Percentiles rank a stretch among this genome's conserved stretches.
phyloP scores from a whole-genome alignment of 2,113 vertebrate species.

The Syngnathus floridae region DNA sequence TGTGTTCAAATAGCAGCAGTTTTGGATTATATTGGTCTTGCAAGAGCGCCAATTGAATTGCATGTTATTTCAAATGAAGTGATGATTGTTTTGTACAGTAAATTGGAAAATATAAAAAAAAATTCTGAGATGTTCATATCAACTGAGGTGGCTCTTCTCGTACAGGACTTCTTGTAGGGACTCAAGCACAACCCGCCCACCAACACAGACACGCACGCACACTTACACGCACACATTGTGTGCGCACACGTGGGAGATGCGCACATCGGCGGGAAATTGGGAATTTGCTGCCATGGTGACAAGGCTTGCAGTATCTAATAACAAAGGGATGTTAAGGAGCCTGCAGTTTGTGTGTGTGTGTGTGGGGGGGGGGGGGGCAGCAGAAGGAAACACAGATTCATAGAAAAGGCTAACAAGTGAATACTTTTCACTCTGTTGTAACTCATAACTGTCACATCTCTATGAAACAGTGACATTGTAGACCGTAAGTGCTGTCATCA shows the following conservation, averaged over 20 bases:
- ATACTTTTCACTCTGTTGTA: constrained; percentile 6
- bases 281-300: constrained; percentile 73
- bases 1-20: too few relatives aligned
- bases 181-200: not conserved
- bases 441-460: not conserved
- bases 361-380: not conserved
- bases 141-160: not conserved
- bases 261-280: constrained; percentile 50
- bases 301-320: constrained; percentile 70
- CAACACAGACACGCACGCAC: not conserved
- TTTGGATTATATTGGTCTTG: not conserved
- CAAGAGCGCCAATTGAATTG: not conserved
- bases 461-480: not conserved
- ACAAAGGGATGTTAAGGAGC: constrained; percentile 65
- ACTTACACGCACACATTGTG: not conserved
- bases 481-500: not conserved
- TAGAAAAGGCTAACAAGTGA: not conserved
- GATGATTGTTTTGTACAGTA: not conserved
- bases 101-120: not conserved
- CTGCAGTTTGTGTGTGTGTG: constrained; percentile 23
- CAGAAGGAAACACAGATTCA: constrained; percentile 17
- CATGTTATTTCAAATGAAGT: too few relatives aligned
- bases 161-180: not conserved
- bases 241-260: constrained; percentile 5
- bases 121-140: too few relatives aligned